Percentiles rank a stretch among this genome's conserved stretches.
phyloP scores from a whole-genome alignment of 2,113 vertebrate genomes.

The Saimiri boliviensis region DNA sequence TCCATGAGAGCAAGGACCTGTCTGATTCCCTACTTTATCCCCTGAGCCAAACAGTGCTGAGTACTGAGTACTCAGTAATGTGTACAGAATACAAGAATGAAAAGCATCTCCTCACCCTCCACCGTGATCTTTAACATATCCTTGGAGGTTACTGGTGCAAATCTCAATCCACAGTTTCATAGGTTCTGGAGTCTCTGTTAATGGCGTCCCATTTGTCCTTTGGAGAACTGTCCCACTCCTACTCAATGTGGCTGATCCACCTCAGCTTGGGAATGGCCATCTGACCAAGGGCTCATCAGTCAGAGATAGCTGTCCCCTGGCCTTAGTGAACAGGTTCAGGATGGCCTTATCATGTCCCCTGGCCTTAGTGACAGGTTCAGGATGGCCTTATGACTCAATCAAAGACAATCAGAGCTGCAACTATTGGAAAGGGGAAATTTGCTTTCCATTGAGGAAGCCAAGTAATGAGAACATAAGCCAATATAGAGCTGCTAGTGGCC shows the following conservation, averaged over 20 bases:
- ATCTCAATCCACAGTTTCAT: not conserved
- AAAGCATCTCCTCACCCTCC: not conserved
- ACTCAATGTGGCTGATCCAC: not conserved
- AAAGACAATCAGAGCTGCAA: constrained; percentile 39
- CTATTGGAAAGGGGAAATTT: constrained; percentile 5
- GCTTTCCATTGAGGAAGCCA: constrained; percentile 23
- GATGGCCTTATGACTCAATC: not conserved
- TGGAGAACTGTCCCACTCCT: not conserved
- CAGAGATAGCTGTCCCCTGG: not conserved
- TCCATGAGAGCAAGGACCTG: not conserved
- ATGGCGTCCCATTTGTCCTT: not conserved
- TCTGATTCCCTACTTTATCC: not conserved
- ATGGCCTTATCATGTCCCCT: not conserved
- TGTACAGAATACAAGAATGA: not conserved
- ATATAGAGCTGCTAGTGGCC: not conserved
- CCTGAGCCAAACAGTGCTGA: not conserved
- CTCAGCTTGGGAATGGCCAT: not conserved
- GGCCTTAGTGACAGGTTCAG: not conserved
- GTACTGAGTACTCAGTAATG: not conserved
- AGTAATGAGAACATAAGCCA: not conserved
- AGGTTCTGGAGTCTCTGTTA: constrained; percentile 30
- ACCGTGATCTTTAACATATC: not conserved
- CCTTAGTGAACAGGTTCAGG: not conserved
- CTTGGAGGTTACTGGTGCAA: not conserved
- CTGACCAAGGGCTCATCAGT: not conserved